Evolutionary conservation across 2,888 invertebrate genomes (phyloP).

Genomic region (Rhorus exstirpatorius): DNA sequence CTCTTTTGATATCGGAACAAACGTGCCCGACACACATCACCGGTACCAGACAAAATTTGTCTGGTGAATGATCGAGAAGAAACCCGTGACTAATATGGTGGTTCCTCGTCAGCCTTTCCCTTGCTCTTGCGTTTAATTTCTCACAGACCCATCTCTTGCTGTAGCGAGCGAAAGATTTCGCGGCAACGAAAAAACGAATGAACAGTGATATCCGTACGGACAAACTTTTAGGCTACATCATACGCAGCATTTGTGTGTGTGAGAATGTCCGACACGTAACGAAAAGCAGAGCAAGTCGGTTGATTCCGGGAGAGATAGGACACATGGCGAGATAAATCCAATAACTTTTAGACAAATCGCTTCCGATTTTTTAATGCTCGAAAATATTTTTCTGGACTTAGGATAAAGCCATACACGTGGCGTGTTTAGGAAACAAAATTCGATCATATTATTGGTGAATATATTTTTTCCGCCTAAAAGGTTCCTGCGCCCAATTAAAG

Average conservation of each 20-base stretch:
- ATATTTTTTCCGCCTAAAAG: too few relatives aligned
- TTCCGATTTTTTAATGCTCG: too few relatives aligned
- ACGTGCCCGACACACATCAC: constrained; percentile 16
- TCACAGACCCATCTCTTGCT: constrained; percentile 13
- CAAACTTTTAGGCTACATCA: not conserved
- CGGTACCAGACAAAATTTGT: constrained; percentile 36
- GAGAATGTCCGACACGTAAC: constrained; percentile 1
- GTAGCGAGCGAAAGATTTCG: not conserved
- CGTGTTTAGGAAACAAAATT: too few relatives aligned
- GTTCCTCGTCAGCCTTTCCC: constrained; percentile 16
- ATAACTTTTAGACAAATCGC: too few relatives aligned
- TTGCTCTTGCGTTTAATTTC: constrained; percentile 33
- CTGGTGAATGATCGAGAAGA: constrained; percentile 56
- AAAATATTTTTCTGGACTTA: too few relatives aligned
- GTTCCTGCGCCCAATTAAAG: too few relatives aligned
- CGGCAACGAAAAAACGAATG: constrained; percentile 6
- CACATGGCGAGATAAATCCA: too few relatives aligned
- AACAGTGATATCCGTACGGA: constrained; percentile 1
- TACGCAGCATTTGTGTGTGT: constrained; percentile 5
- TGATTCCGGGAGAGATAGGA: not conserved
- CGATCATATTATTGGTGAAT: too few relatives aligned
- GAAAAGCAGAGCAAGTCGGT: not conserved
- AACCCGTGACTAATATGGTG: constrained; percentile 62
- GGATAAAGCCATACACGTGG: too few relatives aligned
- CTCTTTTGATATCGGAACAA: constrained; percentile 40